Base-by-base conservation (phyloP, 2,797 vertebrate species). In the Aselliscus stoliczkanus region DNA sequence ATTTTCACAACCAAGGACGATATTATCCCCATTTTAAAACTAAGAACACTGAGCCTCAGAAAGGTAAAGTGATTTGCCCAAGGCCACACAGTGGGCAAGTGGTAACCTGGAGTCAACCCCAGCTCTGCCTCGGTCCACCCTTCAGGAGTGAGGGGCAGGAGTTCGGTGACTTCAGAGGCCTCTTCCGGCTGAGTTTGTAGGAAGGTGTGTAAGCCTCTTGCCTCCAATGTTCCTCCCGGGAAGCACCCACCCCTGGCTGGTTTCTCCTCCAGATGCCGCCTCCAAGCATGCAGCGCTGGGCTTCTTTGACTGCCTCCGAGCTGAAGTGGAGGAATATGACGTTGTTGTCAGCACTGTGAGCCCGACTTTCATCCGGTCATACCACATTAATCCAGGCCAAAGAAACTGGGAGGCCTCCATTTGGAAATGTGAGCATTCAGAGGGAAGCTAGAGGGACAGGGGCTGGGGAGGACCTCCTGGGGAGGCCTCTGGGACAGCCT, bases 271-370 rank as follows among this genome's bases (percentile, higher is more conserved):
- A 99, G 99, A 99, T 20, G 99, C 99, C 0, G 99, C 99, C 52
- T 99, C 99, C 4, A 99, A 99, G 95, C 99, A 99, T 0, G 99
- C 99, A 0, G 99, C 98, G 0, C 99, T 99, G 54, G 99, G 99
- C 6, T 99, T 99, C 98, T 99, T 99, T 4, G 99, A 99, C 97
- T 99, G 99, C 92, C 99, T 99, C 94, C 98, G 99, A 86, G 99
- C 99, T 0, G 99, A 99, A 90, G 99, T 99, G 98, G 99, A 99
- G 97, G 99, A 99, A 97, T 99, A 98, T 0, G 99, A 99, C 10
- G 98, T 99, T 23, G 98, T 98, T 0, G 99, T 99, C 96, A 99
- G 99, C 98, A 99, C 99, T 5, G 98, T 99, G 97, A 99, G 98
- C 97, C 99, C 99, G 11, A 99, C 99, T 39, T 99, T 99, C 98